Conservation (phyloP, 2,888 invertebrate genomes). For the Eutolmus rufibarbis region DNA sequence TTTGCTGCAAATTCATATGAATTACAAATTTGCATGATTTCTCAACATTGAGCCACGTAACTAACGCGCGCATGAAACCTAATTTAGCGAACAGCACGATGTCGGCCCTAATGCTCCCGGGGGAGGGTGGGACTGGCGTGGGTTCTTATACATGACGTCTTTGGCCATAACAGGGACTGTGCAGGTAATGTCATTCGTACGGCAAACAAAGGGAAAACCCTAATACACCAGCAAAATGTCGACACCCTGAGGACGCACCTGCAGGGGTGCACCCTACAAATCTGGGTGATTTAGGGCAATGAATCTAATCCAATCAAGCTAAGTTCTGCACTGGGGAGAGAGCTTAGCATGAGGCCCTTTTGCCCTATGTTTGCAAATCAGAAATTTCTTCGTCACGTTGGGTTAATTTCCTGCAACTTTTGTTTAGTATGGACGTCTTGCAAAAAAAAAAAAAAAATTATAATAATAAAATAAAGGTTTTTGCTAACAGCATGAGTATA, state of each 20-base stretch:
- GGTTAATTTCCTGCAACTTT: conserved; percentile 22
- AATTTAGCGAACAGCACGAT: conserved; percentile 7
- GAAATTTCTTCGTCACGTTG: conserved; percentile 30
- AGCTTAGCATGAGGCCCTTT: not conserved
- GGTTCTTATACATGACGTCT: not conserved
- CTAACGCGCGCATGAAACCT: not conserved
- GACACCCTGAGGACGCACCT: not conserved
- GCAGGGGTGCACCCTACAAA: not conserved
- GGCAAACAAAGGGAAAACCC: conserved; percentile 24
- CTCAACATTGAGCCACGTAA: not conserved
- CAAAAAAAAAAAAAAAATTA: too few relatives aligned
- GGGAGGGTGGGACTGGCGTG: not conserved
- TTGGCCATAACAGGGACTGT: not conserved
- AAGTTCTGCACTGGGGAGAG: not conserved
- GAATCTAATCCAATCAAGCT: conserved; percentile 25
- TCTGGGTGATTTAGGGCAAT: conserved; percentile 18
- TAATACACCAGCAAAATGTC: not conserved
- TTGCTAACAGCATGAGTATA: not conserved
- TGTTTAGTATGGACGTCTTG: not conserved
- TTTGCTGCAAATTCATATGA: not conserved
- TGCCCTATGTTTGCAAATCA: not conserved
- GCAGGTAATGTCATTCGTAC: conserved; percentile 12
- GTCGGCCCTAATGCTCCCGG: not conserved
- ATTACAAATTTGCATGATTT: conserved; percentile 2
- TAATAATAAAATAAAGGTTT: not conserved